phyloP scores from a whole-genome alignment of 2,888 invertebrate genomes.

The Charanyca ferruginea region DNA sequence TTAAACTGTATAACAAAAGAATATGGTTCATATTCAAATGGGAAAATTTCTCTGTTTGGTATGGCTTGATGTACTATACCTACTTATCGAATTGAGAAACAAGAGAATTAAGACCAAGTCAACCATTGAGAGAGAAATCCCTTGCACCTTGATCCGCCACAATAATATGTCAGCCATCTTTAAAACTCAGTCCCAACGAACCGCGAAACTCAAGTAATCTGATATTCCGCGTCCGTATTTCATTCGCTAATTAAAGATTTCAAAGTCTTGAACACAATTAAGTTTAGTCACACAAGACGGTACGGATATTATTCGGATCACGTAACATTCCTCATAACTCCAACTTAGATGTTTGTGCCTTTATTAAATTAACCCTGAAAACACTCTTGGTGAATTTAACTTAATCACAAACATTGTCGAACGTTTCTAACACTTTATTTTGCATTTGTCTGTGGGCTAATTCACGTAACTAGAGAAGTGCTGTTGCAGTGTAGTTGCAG shows the following conservation, averaged over 20 bases:
- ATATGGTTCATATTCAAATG: no score
- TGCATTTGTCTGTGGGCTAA: no score
- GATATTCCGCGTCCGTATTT: slow-evolving; percentile 67
- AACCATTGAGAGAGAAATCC: no score
- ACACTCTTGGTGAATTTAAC: slow-evolving; percentile 7
- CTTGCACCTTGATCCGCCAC: no score
- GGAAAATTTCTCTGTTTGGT: no score
- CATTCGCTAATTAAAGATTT: slow-evolving; percentile 71
- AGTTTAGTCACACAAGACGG: slow-evolving; percentile 64
- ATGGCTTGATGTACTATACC: no score
- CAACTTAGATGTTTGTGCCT: slow-evolving; percentile 33
- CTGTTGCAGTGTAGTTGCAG: no score
- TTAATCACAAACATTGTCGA: slow-evolving; percentile 14
- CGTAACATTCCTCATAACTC: slow-evolving; percentile 55
- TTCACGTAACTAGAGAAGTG: no score
- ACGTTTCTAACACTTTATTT: not conserved
- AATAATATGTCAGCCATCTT: not conserved
- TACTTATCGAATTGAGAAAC: no score
- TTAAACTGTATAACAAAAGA: no score
- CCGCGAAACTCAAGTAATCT: slow-evolving; percentile 62
- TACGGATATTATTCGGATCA: slow-evolving; percentile 46
- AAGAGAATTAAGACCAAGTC: no score
- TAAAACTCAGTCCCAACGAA: slow-evolving; percentile 22
- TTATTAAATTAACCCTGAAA: slow-evolving; percentile 54
- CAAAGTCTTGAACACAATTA: slow-evolving; percentile 61